phyloP scores from a whole-genome alignment of 2,797 vertebrate genomes.

The Peromyscus attwateri region DNA sequence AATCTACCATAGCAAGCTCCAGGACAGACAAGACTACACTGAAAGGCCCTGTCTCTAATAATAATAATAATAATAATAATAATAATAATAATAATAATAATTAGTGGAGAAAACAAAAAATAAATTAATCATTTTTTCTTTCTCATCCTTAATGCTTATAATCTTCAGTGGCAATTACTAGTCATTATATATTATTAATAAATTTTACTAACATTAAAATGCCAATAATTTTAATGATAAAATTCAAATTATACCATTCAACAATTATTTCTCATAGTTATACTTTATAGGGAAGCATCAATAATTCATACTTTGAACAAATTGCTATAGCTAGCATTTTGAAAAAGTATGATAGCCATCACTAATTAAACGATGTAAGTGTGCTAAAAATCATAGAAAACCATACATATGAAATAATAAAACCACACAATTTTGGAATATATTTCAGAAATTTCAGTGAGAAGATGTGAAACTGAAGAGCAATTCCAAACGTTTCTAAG shows the following conservation, averaged over 20 bases:
- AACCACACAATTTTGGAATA: not conserved
- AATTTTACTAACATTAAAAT: not conserved
- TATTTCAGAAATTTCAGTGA: not conserved
- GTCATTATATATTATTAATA: not conserved
- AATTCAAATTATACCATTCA: not conserved
- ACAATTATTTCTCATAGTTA: not conserved
- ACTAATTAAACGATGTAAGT: not conserved
- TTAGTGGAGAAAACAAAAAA: not conserved
- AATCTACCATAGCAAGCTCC: no score
- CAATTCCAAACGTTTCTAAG: not conserved
- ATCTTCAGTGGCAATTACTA: not conserved
- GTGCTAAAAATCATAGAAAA: not conserved
- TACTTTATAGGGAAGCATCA: not conserved
- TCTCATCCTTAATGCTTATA: not conserved
- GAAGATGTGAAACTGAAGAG: not conserved
- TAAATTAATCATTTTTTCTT: conserved; percentile 1
- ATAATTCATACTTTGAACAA: not conserved
- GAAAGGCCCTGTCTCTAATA: not conserved
- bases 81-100: not conserved
- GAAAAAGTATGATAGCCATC: not conserved
- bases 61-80: not conserved
- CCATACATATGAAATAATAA: not conserved
- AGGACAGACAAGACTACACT: not conserved
- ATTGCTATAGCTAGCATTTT: not conserved
- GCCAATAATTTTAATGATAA: not conserved